A percentile compares a stretch with the other conserved stretches of the same genome.
These are phyloP conservation scores for Eupithecia subumbrata DNA, from an alignment of 2,888 invertebrate species.

Conservation along the genomic window DNA sequence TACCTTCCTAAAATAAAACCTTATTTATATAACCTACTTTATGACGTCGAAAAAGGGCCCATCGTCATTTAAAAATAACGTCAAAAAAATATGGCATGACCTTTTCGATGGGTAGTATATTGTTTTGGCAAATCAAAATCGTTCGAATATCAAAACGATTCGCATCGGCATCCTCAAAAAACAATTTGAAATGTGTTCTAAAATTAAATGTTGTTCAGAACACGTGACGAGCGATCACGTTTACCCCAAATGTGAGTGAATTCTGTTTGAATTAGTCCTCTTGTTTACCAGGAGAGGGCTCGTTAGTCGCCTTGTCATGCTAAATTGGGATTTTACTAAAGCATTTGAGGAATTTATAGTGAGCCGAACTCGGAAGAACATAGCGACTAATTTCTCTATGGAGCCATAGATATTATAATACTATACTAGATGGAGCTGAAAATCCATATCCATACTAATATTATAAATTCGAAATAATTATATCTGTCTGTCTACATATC, in stretches of 20 bases:
- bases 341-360: conserved; percentile 3
- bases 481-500: no score
- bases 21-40: neutral
- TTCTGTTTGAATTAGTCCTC: conserved; percentile 56
- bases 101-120: neutral
- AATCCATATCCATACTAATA: neutral
- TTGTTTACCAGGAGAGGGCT: conserved; percentile 57
- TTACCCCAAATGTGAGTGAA: conserved; percentile 28
- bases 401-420: no score
- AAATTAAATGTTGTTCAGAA: conserved; percentile 29
- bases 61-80: neutral
- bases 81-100: neutral
- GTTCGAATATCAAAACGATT: neutral
- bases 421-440: neutral
- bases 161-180: neutral
- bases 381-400: neutral
- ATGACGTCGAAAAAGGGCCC: no score
- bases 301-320: conserved; percentile 69
- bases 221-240: conserved; percentile 28
- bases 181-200: conserved; percentile 9
- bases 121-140: neutral
- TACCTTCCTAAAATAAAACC: neutral
- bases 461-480: no score
- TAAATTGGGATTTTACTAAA: conserved; percentile 49
- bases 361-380: neutral